These are phyloP conservation scores for Seriola aureovittata DNA, from an alignment of 2,113 vertebrate genomes.

Conservation along the genomic window DNA sequence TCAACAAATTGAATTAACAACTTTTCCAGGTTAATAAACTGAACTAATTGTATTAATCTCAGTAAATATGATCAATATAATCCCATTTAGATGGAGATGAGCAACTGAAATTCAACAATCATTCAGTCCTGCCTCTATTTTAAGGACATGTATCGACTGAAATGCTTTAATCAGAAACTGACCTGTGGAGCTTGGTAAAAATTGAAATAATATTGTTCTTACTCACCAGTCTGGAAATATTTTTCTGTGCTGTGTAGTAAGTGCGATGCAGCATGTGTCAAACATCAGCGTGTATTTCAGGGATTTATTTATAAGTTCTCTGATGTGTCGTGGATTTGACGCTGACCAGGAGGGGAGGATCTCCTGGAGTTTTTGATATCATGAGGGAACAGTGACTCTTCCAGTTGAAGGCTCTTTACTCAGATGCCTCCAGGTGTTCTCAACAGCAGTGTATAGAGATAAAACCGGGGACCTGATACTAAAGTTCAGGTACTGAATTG, in stretches of 20 bases:
- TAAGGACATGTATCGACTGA: background rate
- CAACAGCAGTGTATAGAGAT: background rate
- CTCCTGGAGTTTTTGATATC: constrained; percentile 45
- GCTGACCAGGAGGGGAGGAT: constrained; percentile 68
- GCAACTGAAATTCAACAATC: background rate
- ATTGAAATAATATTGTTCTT: background rate
- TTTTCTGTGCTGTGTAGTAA: background rate
- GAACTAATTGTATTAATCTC: background rate
- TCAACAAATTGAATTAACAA: background rate
- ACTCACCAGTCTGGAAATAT: constrained; percentile 58
- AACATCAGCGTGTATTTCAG: background rate
- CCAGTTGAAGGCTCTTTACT: background rate
- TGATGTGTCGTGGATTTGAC: constrained; percentile 50
- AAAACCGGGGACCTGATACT: background rate
- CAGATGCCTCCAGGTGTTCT: background rate
- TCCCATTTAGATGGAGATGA: background rate
- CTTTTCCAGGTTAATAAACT: background rate
- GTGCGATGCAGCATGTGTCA: background rate
- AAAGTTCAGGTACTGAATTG: background rate
- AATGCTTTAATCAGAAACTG: background rate
- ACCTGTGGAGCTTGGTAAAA: background rate
- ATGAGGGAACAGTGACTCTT: background rate
- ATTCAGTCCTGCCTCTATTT: accelerated
- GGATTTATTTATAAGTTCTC: constrained; percentile 68
- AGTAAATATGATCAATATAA: background rate